These are phyloP conservation scores for Squalus acanthias DNA, from an alignment of 2,797 vertebrate species.

Conservation along the genomic window DNA sequence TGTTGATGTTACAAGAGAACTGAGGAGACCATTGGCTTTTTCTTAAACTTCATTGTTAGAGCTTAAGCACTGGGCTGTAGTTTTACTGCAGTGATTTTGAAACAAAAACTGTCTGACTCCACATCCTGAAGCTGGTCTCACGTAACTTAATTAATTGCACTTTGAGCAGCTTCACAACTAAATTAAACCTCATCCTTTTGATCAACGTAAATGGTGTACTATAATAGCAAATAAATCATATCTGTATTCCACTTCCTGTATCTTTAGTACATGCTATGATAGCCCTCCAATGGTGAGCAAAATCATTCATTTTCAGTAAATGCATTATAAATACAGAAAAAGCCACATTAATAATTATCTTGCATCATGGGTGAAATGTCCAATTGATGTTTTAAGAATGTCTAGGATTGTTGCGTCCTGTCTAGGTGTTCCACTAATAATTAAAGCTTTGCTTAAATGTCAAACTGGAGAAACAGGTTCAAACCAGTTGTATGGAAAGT, in stretches of 20 bases:
- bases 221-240: not conserved
- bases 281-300: not conserved
- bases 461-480: too few relatives aligned
- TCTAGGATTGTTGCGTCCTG: too few relatives aligned
- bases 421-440: too few relatives aligned
- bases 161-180: not conserved
- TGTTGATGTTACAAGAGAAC: not conserved
- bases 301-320: not conserved
- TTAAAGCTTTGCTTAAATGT: too few relatives aligned
- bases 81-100: not conserved
- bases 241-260: not conserved
- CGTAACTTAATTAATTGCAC: not conserved
- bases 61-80: not conserved
- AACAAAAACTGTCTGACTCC: not conserved
- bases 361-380: too few relatives aligned
- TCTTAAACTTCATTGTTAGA: not conserved
- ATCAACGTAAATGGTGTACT: not conserved
- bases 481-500: too few relatives aligned
- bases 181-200: not conserved
- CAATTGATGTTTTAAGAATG: too few relatives aligned
- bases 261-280: not conserved
- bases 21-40: not conserved
- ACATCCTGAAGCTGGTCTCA: not conserved
- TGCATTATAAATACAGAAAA: too few relatives aligned
- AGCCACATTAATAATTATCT: too few relatives aligned